Percentiles rank a stretch among this genome's conserved stretches.
Conservation (phyloP, 2,888 invertebrate genomes). For the Frankliniella intonsa region DNA sequence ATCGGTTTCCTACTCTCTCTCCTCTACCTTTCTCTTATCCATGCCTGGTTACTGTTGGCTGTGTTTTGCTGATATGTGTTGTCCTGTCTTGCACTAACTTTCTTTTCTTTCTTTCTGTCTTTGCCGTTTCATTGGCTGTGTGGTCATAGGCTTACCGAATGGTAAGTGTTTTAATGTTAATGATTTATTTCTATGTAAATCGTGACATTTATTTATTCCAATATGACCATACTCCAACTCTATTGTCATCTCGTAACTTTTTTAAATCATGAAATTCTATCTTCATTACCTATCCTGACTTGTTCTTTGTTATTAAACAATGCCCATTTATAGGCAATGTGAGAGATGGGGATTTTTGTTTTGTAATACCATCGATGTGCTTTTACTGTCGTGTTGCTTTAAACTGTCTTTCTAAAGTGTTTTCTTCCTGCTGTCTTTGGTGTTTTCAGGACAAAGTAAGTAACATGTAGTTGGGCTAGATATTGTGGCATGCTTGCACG, state of each 20-base stretch:
- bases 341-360: not conserved
- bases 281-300: no score
- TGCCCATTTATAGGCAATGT: no score
- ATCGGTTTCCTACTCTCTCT: conserved; percentile 27
- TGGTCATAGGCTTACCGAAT: conserved; percentile 45
- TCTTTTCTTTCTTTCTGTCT: conserved; percentile 39
- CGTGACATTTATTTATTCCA: not conserved
- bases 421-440: conserved; percentile 38
- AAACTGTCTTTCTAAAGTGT: conserved; percentile 33
- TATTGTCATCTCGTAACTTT: no score
- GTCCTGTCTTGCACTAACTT: conserved; percentile 44
- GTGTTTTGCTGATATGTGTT: conserved; percentile 39
- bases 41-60: conserved; percentile 32
- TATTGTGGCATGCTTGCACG: not conserved
- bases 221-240: not conserved
- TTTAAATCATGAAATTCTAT: no score
- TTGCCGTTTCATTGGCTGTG: conserved; percentile 42
- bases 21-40: conserved; percentile 31
- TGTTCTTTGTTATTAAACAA: no score
- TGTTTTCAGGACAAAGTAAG: conserved; percentile 41
- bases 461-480: conserved; percentile 33
- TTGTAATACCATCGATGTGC: not conserved
- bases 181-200: not conserved
- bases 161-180: conserved; percentile 44
- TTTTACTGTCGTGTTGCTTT: conserved; percentile 25